Evolutionary conservation across 2,113 vertebrate genomes (phyloP), one percentile per base, ranked within the genome.

Genomic region (Pyrgilauda ruficollis): DNA sequence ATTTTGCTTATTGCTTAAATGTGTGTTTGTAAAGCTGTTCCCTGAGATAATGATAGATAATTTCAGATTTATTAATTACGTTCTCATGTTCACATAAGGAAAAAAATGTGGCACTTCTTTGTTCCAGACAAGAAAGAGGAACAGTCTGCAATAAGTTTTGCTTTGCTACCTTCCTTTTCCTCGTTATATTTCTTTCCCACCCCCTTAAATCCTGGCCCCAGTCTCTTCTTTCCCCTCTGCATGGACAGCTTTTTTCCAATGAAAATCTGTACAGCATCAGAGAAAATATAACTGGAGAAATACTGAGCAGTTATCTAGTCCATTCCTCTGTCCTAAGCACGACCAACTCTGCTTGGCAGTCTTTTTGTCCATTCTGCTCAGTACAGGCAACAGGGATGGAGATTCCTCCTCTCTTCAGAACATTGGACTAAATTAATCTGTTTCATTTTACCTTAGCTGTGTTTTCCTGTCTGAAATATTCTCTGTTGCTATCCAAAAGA

Each of bases 401-500:
- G 46, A 35, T 80, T 74, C 26, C 16, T 77, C 43, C 37, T 92
- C 24, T 88, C 15, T 88, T 7, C 63, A 70, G 43, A 84, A 58
- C 49, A 47, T 1, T 50, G 43, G 30, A 59, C 72, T 62, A 19
- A 69, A 64, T 91, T 93, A 78, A 92, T 69, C 49, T 1, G 0
- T 33, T 93, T 92, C 37, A 33, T 93, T 96, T 88, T 70, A 55
- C 35, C 8, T 62, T 63, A 26, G 64, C 37, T 84, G 13, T 75
- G 53, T 64, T 94, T 89, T 89, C 67, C 75, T 92, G 53, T 62
- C 58, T 77, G 79, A 92, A 92, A 83, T 94, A 26, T 33, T 81
- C 74, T 73, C 21, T 76, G 15, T 63, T 88, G 56, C 79, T 66
- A 30, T 93, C 62, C 67, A 72, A 44, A 81, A 95, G 58, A 76